phyloP scores from a whole-genome alignment of 2,113 vertebrate genomes.

The Caretta caretta region DNA sequence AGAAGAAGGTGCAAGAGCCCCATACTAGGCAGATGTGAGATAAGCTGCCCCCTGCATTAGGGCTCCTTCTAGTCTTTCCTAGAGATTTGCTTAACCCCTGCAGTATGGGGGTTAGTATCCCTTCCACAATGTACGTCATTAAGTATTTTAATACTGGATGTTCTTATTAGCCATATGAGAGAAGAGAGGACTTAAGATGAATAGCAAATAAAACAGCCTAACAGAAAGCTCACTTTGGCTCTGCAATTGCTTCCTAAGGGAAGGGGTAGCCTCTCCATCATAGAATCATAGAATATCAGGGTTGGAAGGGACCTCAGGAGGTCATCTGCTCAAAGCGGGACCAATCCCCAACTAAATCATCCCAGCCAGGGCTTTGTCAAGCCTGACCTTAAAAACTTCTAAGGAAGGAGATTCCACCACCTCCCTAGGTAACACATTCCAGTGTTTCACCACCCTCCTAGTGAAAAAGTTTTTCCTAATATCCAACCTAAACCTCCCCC shows the following conservation, averaged over 20 bases:
- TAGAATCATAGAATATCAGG: too few species aligned
- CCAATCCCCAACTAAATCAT: too few species aligned
- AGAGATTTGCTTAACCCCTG: neutral
- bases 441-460: too few species aligned
- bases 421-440: too few species aligned
- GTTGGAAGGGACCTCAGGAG: too few species aligned
- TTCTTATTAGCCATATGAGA: neutral
- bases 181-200: neutral
- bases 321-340: too few species aligned
- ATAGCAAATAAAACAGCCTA: neutral
- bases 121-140: neutral
- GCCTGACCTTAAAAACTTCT: too few species aligned
- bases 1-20: neutral
- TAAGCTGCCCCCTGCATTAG: neutral
- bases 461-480: too few species aligned
- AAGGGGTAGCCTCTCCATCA: neutral
- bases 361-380: too few species aligned
- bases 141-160: neutral
- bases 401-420: too few species aligned
- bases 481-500: too few species aligned
- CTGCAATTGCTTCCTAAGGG: neutral
- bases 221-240: neutral
- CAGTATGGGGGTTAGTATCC: neutral
- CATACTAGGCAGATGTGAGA: neutral
- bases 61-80: neutral